A percentile compares a stretch with the other conserved stretches of the same genome.
phyloP scores from a whole-genome alignment of 2,797 vertebrate genomes.

The Brachymystax lenok region DNA sequence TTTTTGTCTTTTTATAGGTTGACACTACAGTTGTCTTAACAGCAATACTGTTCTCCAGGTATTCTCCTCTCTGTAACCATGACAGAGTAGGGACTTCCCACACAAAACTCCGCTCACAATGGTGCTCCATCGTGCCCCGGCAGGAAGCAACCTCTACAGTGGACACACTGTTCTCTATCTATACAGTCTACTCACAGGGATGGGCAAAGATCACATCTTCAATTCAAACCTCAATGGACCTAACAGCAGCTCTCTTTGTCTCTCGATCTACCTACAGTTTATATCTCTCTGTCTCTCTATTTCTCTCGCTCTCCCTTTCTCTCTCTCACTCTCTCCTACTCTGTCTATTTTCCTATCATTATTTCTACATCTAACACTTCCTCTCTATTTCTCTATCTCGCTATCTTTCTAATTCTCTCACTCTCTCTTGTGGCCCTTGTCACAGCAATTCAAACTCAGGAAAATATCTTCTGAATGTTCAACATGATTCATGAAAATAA shows the following conservation, averaged over 20 bases:
- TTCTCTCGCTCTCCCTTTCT: conserved; percentile 56
- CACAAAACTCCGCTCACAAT: conserved; percentile 82
- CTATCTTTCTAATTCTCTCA: conserved; percentile 41
- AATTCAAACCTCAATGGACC: conserved; percentile 89
- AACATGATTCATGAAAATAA: conserved; percentile 86
- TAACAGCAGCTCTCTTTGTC: conserved; percentile 81
- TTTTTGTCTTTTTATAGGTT: conserved; percentile 76
- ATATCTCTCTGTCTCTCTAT: conserved; percentile 64
- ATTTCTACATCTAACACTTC: conserved; percentile 16
- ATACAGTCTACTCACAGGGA: conserved; percentile 84
- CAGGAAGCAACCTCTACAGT: conserved; percentile 83
- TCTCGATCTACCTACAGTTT: conserved; percentile 72
- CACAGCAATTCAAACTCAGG: conserved; percentile 99
- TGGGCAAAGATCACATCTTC: conserved; percentile 74
- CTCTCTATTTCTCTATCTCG: conserved; percentile 27
- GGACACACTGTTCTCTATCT: conserved; percentile 79
- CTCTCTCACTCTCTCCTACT: conserved; percentile 45
- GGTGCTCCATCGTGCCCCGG: conserved; percentile 90
- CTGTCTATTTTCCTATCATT: conserved; percentile 31
- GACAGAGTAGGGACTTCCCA: conserved; percentile 84
- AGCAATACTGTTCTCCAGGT: conserved; percentile 97
- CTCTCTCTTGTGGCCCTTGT: conserved; percentile 85
- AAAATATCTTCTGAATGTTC: conserved; percentile 97
- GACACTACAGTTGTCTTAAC: conserved; percentile 99
- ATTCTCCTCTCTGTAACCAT: conserved; percentile 83